A percentile compares a stretch with the other conserved stretches of the same genome.
Evolutionary conservation across 2,113 vertebrate species (phyloP).

Genomic region (Raja brachyura): DNA sequence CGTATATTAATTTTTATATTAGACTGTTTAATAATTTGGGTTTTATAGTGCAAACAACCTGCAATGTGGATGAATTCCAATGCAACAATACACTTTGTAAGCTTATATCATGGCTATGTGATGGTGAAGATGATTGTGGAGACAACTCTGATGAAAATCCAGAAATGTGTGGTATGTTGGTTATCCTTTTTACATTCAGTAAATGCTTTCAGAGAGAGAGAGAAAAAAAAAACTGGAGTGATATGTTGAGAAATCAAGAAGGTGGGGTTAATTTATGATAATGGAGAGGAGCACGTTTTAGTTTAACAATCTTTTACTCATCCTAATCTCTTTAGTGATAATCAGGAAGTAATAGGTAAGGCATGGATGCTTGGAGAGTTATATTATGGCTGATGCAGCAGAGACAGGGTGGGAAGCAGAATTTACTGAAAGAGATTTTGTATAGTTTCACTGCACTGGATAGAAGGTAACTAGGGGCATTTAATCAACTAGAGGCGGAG

Average conservation of each 20-base stretch:
- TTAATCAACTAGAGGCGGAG: not conserved
- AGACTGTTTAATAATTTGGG: conserved; percentile 29
- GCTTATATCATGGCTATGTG: conserved; percentile 87
- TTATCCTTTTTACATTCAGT: not conserved
- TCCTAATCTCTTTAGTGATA: no score
- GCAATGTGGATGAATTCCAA: conserved; percentile 84
- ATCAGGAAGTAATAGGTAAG: conserved; percentile 1
- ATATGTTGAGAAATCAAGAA: no score
- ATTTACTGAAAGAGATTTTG: no score
- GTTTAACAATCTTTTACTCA: no score
- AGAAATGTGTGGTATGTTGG: conserved; percentile 80
- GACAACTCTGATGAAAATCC: conserved; percentile 91
- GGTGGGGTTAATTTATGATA: no score
- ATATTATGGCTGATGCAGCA: no score
- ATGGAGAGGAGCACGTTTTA: no score
- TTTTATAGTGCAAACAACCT: conserved; percentile 69
- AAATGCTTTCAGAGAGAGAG: no score
- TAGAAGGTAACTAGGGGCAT: no score
- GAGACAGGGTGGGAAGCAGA: no score
- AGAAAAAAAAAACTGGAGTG: no score
- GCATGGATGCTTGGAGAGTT: not conserved
- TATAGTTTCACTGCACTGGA: no score
- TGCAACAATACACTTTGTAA: conserved; percentile 98
- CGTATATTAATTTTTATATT: not conserved
- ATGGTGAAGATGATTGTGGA: conserved; percentile 95